Evolutionary conservation across 2,888 invertebrate species (phyloP).

Genomic region (Microctonus aethiopoides): DNA sequence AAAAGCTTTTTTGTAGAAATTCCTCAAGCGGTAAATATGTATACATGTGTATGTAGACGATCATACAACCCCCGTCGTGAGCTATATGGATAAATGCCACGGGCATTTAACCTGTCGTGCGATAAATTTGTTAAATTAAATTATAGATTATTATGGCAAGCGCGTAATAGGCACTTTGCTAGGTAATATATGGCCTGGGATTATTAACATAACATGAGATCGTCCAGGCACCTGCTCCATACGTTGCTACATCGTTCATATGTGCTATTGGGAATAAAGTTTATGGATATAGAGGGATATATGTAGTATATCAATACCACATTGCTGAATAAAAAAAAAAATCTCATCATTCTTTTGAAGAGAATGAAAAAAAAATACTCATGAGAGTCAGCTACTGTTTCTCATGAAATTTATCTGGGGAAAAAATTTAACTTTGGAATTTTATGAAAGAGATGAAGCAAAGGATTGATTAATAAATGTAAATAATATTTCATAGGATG

Average conservation of each 20-base stretch:
- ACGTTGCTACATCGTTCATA: slow-evolving; percentile 16
- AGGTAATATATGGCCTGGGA: slow-evolving; percentile 32
- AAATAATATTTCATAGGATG: no score
- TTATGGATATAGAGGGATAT: neutral
- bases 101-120: slow-evolving; percentile 30
- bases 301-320: neutral
- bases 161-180: slow-evolving; percentile 37
- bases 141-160: slow-evolving; percentile 39
- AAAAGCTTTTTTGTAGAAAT: neutral
- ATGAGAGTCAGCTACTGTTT: neutral
- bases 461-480: no score
- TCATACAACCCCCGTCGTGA: neutral
- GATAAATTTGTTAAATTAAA: slow-evolving; percentile 39
- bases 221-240: slow-evolving; percentile 34
- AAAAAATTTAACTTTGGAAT: no score
- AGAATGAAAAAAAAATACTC: neutral
- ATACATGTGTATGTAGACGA: neutral
- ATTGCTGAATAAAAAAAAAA: neutral
- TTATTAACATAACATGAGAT: slow-evolving; percentile 39
- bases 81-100: slow-evolving; percentile 21
- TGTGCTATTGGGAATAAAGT: slow-evolving; percentile 18
- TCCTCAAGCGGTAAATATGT: neutral
- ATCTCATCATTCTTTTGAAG: neutral
- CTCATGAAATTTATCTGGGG: neutral
- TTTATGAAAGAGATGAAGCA: no score